These are phyloP conservation scores for Parelbella ahira DNA, from an alignment of 2,888 invertebrate species.

Conservation along the genomic window DNA sequence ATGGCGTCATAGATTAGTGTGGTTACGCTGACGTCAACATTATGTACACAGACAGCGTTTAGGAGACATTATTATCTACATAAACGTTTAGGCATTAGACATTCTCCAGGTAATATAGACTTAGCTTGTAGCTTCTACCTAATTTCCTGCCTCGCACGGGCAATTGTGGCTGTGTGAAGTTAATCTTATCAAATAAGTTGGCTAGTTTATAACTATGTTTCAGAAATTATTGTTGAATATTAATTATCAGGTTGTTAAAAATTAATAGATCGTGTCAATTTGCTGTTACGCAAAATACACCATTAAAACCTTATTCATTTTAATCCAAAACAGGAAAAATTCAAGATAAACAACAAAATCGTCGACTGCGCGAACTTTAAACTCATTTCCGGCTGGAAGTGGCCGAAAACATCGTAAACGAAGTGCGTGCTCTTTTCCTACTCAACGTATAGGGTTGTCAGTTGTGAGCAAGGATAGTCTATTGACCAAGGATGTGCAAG, in stretches of 20 bases:
- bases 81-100: conserved; percentile 23
- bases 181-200: conserved; percentile 5
- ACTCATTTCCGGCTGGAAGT: conserved; percentile 6
- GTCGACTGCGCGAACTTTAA: conserved; percentile 6
- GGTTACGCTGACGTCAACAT: conserved; percentile 34
- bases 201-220: too few species aligned
- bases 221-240: too few species aligned
- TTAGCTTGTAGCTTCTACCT: conserved; percentile 11
- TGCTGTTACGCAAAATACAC: too few species aligned
- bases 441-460: conserved; percentile 5
- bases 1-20: conserved; percentile 30
- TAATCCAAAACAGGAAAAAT: too few species aligned
- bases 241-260: too few species aligned
- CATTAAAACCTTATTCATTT: too few species aligned
- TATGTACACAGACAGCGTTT: conserved; percentile 28
- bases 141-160: conserved; percentile 17
- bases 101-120: conserved; percentile 16
- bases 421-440: conserved; percentile 16
- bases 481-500: background rate
- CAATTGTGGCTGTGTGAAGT: conserved; percentile 8
- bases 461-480: too few species aligned
- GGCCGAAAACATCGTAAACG: conserved; percentile 12
- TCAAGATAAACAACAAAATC: conserved; percentile 2
- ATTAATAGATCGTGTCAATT: too few species aligned
- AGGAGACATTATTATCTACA: conserved; percentile 24